Conservation (phyloP, 2,888 invertebrate genomes). For the Caradrina kadenii region DNA sequence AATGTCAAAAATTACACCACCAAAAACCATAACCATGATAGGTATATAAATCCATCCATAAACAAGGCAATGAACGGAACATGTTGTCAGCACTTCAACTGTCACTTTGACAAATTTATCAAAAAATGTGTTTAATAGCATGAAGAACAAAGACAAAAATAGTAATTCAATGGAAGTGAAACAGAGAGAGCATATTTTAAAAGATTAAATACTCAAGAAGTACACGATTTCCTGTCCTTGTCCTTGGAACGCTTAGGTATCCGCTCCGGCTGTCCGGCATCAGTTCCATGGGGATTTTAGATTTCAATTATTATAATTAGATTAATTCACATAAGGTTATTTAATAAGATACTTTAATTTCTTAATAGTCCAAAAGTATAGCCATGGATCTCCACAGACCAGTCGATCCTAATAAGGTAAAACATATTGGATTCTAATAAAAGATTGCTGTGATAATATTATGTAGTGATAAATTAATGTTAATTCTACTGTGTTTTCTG, state of each 20-base stretch:
- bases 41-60: no score
- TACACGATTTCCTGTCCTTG: neutral
- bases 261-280: slow-evolving; percentile 40
- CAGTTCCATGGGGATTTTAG: slow-evolving; percentile 39
- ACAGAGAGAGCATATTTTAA: slow-evolving; percentile 24
- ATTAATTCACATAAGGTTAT: slow-evolving; percentile 53
- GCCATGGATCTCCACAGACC: slow-evolving; percentile 88
- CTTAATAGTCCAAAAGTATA: slow-evolving; percentile 35
- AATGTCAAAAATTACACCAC: neutral
- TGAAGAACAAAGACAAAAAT: slow-evolving; percentile 9
- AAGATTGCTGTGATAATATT: slow-evolving; percentile 44
- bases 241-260: slow-evolving; percentile 23
- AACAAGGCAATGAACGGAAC: neutral
- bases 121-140: slow-evolving; percentile 4
- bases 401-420: slow-evolving; percentile 87
- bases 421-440: slow-evolving; percentile 46
- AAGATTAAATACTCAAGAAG: neutral
- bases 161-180: neutral
- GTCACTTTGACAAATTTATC: slow-evolving; percentile 47
- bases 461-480: slow-evolving; percentile 30
- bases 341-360: slow-evolving; percentile 24
- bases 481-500: slow-evolving; percentile 66
- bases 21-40: no score
- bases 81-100: slow-evolving; percentile 15
- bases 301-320: slow-evolving; percentile 52